Percentiles rank a stretch among this genome's conserved stretches.
Conservation (phyloP, 2,113 vertebrate species). For the mouse (Mus musculus) region DNA sequence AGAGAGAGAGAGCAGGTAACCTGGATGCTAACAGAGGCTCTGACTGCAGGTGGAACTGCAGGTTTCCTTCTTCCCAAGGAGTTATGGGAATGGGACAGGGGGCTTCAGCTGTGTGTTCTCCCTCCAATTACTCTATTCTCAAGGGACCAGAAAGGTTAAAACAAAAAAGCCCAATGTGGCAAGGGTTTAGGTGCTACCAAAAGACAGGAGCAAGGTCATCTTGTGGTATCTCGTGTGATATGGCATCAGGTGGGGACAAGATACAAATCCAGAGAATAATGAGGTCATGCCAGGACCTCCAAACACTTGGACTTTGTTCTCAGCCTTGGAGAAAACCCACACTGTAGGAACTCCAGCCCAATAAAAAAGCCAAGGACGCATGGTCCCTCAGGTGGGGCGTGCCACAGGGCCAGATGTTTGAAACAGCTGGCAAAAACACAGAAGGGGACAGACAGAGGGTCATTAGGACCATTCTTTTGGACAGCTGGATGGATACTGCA, state of each 20-base stretch:
- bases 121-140: constrained; percentile 23
- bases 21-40: not conserved
- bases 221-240: not conserved
- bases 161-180: not conserved
- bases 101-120: not conserved
- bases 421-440: constrained; percentile 56
- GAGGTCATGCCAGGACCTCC: constrained; percentile 58
- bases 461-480: not conserved
- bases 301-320: constrained; percentile 58
- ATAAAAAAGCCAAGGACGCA: constrained; percentile 29
- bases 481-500: not conserved
- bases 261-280: not conserved
- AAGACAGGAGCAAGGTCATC: not conserved
- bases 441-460: not conserved
- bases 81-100: not conserved
- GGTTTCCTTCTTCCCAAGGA: not conserved
- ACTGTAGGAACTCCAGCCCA: not conserved
- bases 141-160: not conserved
- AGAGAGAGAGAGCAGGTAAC: not conserved
- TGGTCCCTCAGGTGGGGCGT: not conserved
- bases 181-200: fast-evolving
- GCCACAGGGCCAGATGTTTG: constrained; percentile 45
- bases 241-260: not conserved
- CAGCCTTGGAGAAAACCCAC: constrained; percentile 34
- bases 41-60: not conserved